Evolutionary conservation across 2,888 invertebrate genomes (phyloP), one percentile per base, ranked within the genome.

Genomic region (Drosophila anomalata): DNA sequence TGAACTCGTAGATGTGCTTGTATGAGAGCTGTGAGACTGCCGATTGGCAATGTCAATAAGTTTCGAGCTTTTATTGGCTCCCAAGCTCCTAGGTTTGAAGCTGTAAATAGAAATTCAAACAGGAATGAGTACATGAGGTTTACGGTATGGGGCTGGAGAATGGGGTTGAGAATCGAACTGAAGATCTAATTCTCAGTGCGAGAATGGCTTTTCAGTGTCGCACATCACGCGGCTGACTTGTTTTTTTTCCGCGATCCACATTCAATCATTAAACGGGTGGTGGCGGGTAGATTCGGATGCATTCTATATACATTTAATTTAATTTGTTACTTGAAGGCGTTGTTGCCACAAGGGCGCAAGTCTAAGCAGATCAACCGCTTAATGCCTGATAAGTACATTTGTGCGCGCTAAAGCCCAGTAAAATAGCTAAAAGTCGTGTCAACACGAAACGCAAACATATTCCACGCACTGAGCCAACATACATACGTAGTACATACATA

Each of bases 391-490:
- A 22, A 12, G 8, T 36, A n/a, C n/a, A 7, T 42, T 48, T 61
- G 60, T 53, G 39, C 1, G 7, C 14, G 24, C 55, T 31, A 20
- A 14, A 11, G 17, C 31, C 22, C 12, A 11, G 6, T 24, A 36
- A n/a, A 9, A 29, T 51, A 8, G 52, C 42, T 61, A 36, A 29
- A 67, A 74, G 42, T 69, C 73, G 70, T 80, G 75, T 78, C 80
- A 81, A 87, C 75, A 63, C 58, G 62, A 81, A 75, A 79, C 58
- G 53, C 73, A 87, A 83, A 85, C 75, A 80, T 78, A 20, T 44
- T 73, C 78, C 81, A 79, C 79, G 76, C 78, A 79, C 50, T 24
- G 59, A 75, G 1, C 36, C 6, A 2, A 36, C 7, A n/a, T 59
- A 52, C 62, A n/a, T 59, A 52, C 65, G 66, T 51, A 56, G 47